Percentiles rank a stretch among this genome's conserved stretches.
Evolutionary conservation across 1,140 invertebrate genomes (phyloP).

Genomic region (Pemphigus obesinymphae): DNA sequence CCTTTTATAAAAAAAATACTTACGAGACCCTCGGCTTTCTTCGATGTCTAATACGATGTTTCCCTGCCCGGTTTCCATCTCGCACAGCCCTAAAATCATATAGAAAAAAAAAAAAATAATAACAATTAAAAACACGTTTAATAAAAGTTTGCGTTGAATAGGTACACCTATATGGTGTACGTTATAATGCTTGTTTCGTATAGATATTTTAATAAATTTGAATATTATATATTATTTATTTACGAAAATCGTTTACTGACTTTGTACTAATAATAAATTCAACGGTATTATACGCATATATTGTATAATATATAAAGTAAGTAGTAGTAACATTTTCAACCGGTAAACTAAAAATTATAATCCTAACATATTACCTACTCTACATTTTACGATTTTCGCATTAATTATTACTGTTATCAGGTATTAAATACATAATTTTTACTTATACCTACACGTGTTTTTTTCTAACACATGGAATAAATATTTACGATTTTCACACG

Average conservation of each 20-base stretch:
- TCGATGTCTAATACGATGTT: slow-evolving; percentile 86
- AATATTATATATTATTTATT: background rate
- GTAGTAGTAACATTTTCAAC: background rate
- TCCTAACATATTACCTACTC: background rate
- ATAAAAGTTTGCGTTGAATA: background rate
- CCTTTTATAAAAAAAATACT: slow-evolving; percentile 57
- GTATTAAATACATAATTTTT: background rate
- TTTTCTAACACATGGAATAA: too few species aligned
- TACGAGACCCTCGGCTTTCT: slow-evolving; percentile 78
- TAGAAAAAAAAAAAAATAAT: background rate
- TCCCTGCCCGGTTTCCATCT: slow-evolving; percentile 75
- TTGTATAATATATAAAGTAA: too few species aligned
- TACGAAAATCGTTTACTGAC: background rate
- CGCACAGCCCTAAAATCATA: slow-evolving; percentile 65
- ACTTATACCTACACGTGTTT: too few species aligned
- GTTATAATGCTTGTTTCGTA: background rate
- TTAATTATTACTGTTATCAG: too few species aligned
- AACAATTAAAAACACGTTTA: background rate
- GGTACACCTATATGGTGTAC: too few species aligned
- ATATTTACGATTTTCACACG: background rate
- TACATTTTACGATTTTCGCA: background rate
- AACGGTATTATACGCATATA: too few species aligned
- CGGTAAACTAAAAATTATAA: background rate
- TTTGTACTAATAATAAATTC: background rate
- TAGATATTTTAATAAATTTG: background rate